Evolutionary conservation across 2,113 vertebrate species (phyloP), one percentile per base, ranked within the genome.

Genomic region (Grammomys surdaster): DNA sequence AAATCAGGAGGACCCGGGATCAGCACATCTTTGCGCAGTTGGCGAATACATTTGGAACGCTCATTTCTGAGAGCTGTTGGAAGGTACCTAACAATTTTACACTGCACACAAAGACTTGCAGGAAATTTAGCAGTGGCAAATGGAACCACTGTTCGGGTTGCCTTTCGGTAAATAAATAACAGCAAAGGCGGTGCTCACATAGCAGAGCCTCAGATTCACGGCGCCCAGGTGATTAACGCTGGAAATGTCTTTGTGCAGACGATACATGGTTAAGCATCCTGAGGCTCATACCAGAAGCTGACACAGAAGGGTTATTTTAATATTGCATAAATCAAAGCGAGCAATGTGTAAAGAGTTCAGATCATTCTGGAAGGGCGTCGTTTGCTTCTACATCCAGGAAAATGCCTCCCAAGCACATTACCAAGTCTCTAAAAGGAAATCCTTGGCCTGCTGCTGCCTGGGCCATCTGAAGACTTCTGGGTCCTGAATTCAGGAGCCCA

Each of bases 21-120:
- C 98, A 98, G 97, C 96, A 97, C 94, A 93, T 98, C 98, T 98
- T 94, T 90, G 98, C 86, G 96, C 96, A 98, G 97, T 93, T 91
- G 46, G 97, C 77, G 97, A 98, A 98, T 98, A 98, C 98, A 98
- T 98, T 98, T 98, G 98, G 98, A 98, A 98, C 97, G 98, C 97
- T 98, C 98, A 98, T 98, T 98, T 98, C 98, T 93, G 97, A 98
- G 97, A 97, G 96, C 98, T 98, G 97, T 98, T 97, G 98, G 98
- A 98, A 98, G 98, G 98, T 96, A 97, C 98, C 98, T 97, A 97
- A 97, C 97, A 98, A 98, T 98, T 98, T 98, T 98, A 98, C 80
- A 78, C 95, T 69, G 46, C 96, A 96, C 98, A 95, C 95, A 98
- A 98, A 97, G 98, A 97, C 92, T 96, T 94, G 94, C 98, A 97